These are phyloP conservation scores for Archips crataeganus DNA, from an alignment of 2,888 invertebrate genomes.

Conservation along the genomic window DNA sequence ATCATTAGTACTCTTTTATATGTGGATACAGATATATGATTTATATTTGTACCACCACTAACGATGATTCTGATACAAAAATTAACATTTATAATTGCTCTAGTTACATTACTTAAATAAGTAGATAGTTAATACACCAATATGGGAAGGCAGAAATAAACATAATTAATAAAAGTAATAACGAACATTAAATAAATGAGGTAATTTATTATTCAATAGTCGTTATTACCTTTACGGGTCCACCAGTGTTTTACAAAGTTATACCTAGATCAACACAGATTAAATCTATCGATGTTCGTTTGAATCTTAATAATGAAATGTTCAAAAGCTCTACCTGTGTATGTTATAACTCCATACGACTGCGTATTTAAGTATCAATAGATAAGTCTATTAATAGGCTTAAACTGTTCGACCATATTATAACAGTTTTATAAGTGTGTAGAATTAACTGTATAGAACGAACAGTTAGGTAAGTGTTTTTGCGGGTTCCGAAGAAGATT, in stretches of 20 bases:
- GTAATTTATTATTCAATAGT: no score
- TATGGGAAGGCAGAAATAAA: neutral
- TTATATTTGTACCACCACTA: no score
- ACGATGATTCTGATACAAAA: neutral
- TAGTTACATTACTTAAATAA: neutral
- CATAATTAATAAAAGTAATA: neutral
- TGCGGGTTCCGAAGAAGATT: conserved; percentile 57
- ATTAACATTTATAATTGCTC: neutral
- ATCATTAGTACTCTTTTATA: no score
- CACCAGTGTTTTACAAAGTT: neutral
- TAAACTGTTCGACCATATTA: neutral
- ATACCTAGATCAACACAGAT: neutral
- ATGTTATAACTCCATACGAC: neutral
- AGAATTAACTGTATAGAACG: conserved; percentile 52
- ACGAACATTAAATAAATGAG: neutral
- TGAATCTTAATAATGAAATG: neutral
- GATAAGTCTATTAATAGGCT: neutral
- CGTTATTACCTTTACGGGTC: neutral
- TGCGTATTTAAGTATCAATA: neutral
- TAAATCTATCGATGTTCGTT: neutral
- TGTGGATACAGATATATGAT: no score
- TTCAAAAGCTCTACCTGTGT: neutral
- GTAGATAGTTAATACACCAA: neutral
- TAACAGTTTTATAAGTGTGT: conserved; percentile 25
- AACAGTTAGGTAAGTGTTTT: conserved; percentile 66